phyloP scores from a whole-genome alignment of 2,797 vertebrate species.

The Labroides dimidiatus region DNA sequence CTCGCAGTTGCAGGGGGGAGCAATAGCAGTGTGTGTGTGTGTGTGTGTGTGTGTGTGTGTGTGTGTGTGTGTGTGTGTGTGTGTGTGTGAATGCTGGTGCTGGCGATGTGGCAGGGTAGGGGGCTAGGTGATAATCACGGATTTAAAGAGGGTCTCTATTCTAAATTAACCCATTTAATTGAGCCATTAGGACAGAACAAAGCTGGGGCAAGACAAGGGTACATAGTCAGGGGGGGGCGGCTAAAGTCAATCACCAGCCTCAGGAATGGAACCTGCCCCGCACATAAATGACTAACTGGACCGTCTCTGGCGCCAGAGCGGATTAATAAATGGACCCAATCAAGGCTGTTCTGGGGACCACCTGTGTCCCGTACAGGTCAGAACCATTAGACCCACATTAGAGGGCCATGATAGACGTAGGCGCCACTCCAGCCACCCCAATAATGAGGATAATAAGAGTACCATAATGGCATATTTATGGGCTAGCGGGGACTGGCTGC shows the following conservation, averaged over 20 bases:
- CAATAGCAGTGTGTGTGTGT: constrained; percentile 37
- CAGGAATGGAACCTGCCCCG: constrained; percentile 76
- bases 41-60: too few species aligned
- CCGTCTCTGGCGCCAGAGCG: constrained; percentile 67
- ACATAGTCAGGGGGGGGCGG: constrained; percentile 43
- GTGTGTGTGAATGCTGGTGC: constrained; percentile 7
- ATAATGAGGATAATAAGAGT: constrained; percentile 84
- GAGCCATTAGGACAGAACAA: constrained; percentile 86
- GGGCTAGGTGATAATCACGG: constrained; percentile 80
- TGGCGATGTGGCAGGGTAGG: constrained; percentile 51
- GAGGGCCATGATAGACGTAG: constrained; percentile 80
- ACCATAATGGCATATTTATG: constrained; percentile 83
- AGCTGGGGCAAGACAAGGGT: constrained; percentile 54
- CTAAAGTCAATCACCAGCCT: constrained; percentile 79
- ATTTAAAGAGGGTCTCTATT: constrained; percentile 78
- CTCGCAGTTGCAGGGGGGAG: constrained; percentile 49
- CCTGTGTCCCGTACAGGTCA: constrained; percentile 87
- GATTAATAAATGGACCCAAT: constrained; percentile 87
- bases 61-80: constrained; percentile 4
- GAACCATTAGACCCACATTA: constrained; percentile 88
- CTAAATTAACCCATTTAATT: constrained; percentile 88
- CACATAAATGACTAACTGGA: constrained; percentile 80
- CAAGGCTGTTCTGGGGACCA: constrained; percentile 82
- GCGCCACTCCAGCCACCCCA: constrained; percentile 78
- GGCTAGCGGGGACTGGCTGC: constrained; percentile 53